These are phyloP conservation scores for Sebastes matsubarae DNA, from an alignment of 2,797 vertebrate genomes.

Conservation along the genomic window DNA sequence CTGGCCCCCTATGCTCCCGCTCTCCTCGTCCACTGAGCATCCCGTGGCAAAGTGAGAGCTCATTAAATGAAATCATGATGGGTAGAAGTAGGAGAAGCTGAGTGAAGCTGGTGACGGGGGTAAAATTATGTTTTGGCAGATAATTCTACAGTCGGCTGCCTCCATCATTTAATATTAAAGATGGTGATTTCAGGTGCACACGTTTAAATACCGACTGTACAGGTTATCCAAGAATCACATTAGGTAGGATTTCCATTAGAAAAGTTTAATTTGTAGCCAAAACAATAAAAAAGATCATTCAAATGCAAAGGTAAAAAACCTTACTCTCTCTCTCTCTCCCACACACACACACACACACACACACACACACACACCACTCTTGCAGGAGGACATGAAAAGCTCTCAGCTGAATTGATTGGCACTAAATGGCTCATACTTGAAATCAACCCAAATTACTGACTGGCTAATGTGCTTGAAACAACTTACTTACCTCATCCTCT, in stretches of 20 bases:
- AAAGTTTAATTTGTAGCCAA: not conserved
- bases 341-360: not conserved
- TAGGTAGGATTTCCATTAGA: not conserved
- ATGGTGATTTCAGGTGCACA: not conserved
- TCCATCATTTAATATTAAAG: conserved; percentile 22
- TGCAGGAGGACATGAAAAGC: conserved; percentile 54
- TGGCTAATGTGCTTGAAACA: conserved; percentile 61
- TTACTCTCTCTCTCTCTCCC: not conserved
- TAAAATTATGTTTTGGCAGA: conserved; percentile 53
- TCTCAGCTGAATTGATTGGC: conserved; percentile 68
- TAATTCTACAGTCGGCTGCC: conserved; percentile 41
- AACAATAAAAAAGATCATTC: not conserved
- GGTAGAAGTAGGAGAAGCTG: conserved; percentile 28
- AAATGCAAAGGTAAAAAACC: not conserved
- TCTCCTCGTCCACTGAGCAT: conserved; percentile 35
- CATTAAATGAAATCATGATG: conserved; percentile 62
- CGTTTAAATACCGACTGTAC: not conserved
- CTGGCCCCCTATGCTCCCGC: not conserved
- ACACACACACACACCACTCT: not conserved
- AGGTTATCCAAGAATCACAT: not conserved
- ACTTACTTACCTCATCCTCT: conserved; percentile 59
- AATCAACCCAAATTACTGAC: conserved; percentile 63
- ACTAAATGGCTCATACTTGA: conserved; percentile 65
- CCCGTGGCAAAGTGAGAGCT: conserved; percentile 45
- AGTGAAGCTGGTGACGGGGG: conserved; percentile 24